A percentile compares a stretch with the other conserved stretches of the same genome.
phyloP scores from a whole-genome alignment of 2,888 invertebrate species.

The Tetragnatha montana region DNA sequence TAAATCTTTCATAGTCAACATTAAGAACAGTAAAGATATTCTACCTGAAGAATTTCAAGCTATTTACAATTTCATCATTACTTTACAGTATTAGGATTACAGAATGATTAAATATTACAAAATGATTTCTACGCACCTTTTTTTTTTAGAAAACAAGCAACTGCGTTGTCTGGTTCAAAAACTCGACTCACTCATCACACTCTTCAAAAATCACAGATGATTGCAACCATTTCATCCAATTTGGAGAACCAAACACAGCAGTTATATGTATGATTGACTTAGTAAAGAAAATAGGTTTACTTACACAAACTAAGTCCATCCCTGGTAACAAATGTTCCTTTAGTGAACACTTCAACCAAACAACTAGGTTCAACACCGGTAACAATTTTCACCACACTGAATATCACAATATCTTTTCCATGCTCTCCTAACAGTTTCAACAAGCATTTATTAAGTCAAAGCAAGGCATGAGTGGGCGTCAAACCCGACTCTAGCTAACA shows the following conservation, averaged over 20 bases:
- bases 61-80: not conserved
- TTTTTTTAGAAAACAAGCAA: slow-evolving; percentile 16
- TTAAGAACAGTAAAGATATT: not conserved
- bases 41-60: not conserved
- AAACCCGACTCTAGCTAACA: not conserved
- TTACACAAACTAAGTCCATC: slow-evolving; percentile 31
- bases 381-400: slow-evolving; percentile 24
- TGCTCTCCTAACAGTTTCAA: slow-evolving; percentile 7
- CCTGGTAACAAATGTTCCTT: slow-evolving; percentile 40
- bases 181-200: slow-evolving; percentile 50
- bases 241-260: not conserved
- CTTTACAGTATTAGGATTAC: not conserved
- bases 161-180: slow-evolving; percentile 2
- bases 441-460: slow-evolving; percentile 2
- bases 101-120: slow-evolving; percentile 6
- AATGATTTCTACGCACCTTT: not conserved
- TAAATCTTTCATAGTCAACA: not conserved
- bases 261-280: slow-evolving; percentile 3
- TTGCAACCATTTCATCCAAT: not conserved
- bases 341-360: slow-evolving; percentile 24
- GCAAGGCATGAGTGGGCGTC: slow-evolving; percentile 21
- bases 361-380: slow-evolving; percentile 2
- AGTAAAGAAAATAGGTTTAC: not conserved
- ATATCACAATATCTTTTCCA: slow-evolving; percentile 44
- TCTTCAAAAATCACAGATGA: slow-evolving; percentile 59